Conservation (phyloP, 1,140 invertebrate species). For the Charaxes varanes region DNA sequence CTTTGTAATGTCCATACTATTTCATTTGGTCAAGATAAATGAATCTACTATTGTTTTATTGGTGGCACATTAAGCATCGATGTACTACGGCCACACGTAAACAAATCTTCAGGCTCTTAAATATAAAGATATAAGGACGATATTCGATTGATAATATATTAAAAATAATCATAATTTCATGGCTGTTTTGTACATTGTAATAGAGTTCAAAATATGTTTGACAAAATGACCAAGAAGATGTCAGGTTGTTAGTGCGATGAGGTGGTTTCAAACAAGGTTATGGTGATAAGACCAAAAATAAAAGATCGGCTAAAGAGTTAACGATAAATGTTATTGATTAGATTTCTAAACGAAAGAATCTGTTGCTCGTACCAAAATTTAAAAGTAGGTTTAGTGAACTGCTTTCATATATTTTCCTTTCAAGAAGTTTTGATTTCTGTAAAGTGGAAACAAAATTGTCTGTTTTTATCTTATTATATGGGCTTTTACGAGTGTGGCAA, state of each 20-base stretch:
- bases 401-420: not conserved
- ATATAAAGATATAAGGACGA: conserved; percentile 5
- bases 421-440: too few relatives aligned
- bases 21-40: conserved; percentile 11
- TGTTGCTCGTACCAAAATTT: too few relatives aligned
- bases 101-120: conserved; percentile 11
- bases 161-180: not conserved
- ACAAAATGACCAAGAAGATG: not conserved
- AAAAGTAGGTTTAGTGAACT: not conserved
- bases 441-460: too few relatives aligned
- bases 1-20: conserved; percentile 20
- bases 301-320: not conserved
- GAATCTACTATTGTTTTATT: conserved; percentile 36
- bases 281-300: conserved; percentile 14
- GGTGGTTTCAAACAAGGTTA: conserved; percentile 20
- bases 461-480: too few relatives aligned
- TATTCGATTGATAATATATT: conserved; percentile 9
- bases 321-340: conserved; percentile 5
- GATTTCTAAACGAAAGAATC: too few relatives aligned
- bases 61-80: conserved; percentile 32
- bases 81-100: conserved; percentile 28
- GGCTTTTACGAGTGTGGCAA: too few relatives aligned
- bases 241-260: conserved; percentile 23
- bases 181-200: not conserved
- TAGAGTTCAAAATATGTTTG: not conserved